Base-by-base conservation (phyloP, 2,113 vertebrate species). In the Sula dactylatra region DNA sequence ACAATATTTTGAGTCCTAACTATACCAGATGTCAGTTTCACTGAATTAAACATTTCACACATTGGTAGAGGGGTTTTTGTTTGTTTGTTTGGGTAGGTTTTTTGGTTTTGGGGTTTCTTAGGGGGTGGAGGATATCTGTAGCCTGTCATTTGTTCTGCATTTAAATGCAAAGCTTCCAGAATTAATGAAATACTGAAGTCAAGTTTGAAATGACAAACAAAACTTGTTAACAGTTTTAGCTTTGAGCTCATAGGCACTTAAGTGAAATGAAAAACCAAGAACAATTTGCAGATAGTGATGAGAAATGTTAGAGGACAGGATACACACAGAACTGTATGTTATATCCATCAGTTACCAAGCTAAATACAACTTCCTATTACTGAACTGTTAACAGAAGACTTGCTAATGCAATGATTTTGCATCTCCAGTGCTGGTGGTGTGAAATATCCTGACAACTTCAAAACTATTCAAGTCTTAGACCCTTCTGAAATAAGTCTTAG, bases 51-150 rank as follows among this genome's bases (percentile, higher is more conserved):
- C 1, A 27, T 29, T 69, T 59, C 24, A 47, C 40, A 65, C 11
- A 31, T 4, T 38, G 36, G 16, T 10, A 36, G 11, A 66, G 18
- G 24, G 3, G 2, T 5, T 32, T 27, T 76, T 32, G 8, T 65
- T 44, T 29, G 5, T 14, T 42, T n/a, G 6, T 10, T 38, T 31
- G 11, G 4, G 20, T 34, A 14, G 4, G 2, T 3, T 45, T 81
- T 91, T 71, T 61, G 6, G 9, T 18, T 67, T 59, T 1, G 22
- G 8, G 5, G 3, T 22, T 82, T 82, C 50, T 76, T 29, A 5
- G 3, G 6, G 4, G 8, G 2, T 7, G 4, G 6, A 44, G 2
- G 4, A 4, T 40, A 27, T 9, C 8, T 58, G 72, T 36, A 40
- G 15, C 29, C 19, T 44, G 13, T 7, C 26, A 64, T 58, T 94